phyloP scores from a whole-genome alignment of 2,797 vertebrate genomes.

The Moxostoma hubbsi region DNA sequence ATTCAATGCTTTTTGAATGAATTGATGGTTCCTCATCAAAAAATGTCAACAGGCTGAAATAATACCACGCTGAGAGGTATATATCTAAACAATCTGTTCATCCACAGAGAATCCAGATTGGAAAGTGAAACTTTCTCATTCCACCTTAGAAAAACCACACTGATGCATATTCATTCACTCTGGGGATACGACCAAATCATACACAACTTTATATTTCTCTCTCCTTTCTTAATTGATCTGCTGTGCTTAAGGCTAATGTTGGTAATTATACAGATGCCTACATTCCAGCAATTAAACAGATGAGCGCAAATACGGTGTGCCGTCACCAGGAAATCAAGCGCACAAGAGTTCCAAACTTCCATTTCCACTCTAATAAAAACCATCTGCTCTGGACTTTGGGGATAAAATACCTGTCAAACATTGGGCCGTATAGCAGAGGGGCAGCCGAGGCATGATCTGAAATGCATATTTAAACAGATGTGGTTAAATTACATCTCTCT shows the following conservation, averaged over 20 bases:
- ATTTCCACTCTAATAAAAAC: constrained; percentile 86
- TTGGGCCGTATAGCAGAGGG: constrained; percentile 78
- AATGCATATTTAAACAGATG: constrained; percentile 91
- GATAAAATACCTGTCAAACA: constrained; percentile 86
- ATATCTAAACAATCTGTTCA: constrained; percentile 23
- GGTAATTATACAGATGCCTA: constrained; percentile 24
- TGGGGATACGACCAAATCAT: constrained; percentile 12
- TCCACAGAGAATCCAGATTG: constrained; percentile 13
- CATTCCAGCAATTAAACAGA: constrained; percentile 37
- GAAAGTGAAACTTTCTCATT: constrained; percentile 23
- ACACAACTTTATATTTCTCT: constrained; percentile 5
- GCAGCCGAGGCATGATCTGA: constrained; percentile 82
- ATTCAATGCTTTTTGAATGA: too few species aligned
- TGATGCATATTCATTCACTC: constrained; percentile 25
- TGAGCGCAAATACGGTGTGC: constrained; percentile 10
- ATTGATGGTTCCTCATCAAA: too few species aligned
- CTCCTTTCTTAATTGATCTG: neutral
- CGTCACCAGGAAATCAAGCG: neutral
- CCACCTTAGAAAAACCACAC: constrained; percentile 6
- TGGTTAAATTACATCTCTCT: constrained; percentile 86
- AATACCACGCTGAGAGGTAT: neutral
- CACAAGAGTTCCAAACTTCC: constrained; percentile 71
- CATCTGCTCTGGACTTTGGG: constrained; percentile 89
- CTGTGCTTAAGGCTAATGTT: constrained; percentile 16
- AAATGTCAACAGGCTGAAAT: too few species aligned